Percentiles rank a stretch among this genome's conserved stretches.
These are phyloP conservation scores for Cynoglossus semilaevis DNA, from an alignment of 2,113 vertebrate genomes.

Conservation along the genomic window DNA sequence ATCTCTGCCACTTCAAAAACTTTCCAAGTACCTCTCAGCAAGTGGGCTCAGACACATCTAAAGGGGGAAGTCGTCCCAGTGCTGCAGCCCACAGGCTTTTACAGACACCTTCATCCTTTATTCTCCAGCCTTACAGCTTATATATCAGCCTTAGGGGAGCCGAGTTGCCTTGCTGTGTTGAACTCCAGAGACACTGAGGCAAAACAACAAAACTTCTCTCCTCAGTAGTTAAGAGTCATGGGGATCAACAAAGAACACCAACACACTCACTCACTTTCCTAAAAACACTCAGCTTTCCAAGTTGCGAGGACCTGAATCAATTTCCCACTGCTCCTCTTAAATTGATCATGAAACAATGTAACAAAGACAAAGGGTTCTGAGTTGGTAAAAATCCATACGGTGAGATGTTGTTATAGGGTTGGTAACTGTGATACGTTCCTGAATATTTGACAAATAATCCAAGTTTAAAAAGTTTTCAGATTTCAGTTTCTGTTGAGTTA, in stretches of 20 bases:
- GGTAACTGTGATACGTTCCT: no score
- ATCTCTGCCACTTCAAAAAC: constrained; percentile 48
- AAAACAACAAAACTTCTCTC: constrained; percentile 57
- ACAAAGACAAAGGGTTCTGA: no score
- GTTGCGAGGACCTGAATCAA: no score
- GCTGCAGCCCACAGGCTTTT: constrained; percentile 47
- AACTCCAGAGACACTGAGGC: constrained; percentile 37
- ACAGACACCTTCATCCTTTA: constrained; percentile 37
- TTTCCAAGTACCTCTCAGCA: constrained; percentile 43
- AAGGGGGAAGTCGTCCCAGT: constrained; percentile 27
- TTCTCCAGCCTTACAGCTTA: constrained; percentile 55
- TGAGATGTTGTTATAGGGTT: no score
- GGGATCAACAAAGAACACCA: constrained; percentile 30
- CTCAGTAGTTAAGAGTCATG: constrained; percentile 51
- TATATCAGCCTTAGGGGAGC: constrained; percentile 47
- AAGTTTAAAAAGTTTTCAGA: no score
- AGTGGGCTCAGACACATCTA: constrained; percentile 43
- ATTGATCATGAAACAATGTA: not conserved
- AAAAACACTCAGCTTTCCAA: no score
- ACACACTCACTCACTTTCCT: not conserved
- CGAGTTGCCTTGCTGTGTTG: constrained; percentile 45
- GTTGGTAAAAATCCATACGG: no score
- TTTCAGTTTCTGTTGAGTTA: no score
- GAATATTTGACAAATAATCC: no score
- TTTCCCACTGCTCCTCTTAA: not conserved